These are phyloP conservation scores for Rallus crepitans DNA, from an alignment of 2,797 vertebrate genomes.

Conservation along the genomic window DNA sequence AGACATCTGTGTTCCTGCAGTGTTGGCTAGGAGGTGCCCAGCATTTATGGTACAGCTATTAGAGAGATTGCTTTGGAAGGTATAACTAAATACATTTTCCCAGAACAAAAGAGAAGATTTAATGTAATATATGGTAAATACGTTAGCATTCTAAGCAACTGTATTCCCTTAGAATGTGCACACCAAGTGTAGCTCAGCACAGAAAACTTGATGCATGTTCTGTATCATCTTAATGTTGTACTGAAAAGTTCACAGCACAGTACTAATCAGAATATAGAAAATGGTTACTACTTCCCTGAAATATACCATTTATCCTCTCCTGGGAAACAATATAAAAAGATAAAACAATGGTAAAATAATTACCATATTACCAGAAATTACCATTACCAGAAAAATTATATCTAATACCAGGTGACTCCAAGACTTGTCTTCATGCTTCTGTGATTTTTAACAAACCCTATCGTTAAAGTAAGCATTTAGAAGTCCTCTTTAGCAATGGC, in stretches of 20 bases:
- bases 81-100: neutral
- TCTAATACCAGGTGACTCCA: neutral
- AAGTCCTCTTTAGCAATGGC: neutral
- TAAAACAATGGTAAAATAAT: neutral
- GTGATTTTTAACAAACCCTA: neutral
- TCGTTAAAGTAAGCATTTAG: neutral
- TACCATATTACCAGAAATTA: neutral
- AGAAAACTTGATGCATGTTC: neutral
- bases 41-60: neutral
- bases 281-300: neutral
- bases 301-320: neutral
- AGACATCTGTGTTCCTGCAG: conserved; percentile 33
- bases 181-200: neutral
- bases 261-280: neutral
- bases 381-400: neutral
- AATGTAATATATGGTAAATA: conserved; percentile 4
- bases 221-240: neutral
- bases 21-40: neutral
- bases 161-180: neutral
- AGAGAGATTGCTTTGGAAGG: conserved; percentile 34
- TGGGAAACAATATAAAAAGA: neutral
- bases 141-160: neutral
- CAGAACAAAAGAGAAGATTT: conserved; percentile 20
- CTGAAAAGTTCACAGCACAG: neutral
- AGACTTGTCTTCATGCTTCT: neutral